Conservation (phyloP, 2,888 invertebrate genomes). For the Hipparchia semele region DNA sequence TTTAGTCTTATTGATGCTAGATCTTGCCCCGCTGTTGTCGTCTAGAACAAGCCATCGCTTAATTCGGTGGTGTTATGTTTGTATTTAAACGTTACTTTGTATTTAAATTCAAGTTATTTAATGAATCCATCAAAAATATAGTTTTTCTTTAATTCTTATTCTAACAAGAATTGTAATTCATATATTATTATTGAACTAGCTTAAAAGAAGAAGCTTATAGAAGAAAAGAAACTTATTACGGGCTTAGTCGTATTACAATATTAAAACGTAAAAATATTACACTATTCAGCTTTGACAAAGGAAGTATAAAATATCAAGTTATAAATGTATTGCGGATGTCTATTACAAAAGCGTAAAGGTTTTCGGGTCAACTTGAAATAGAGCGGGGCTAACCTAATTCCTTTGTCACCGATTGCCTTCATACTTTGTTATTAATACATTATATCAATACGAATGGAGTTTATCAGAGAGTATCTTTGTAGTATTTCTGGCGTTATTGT, state of each 20-base stretch:
- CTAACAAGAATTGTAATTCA: too few species aligned
- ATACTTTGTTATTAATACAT: conserved; percentile 28
- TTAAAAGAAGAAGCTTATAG: background rate
- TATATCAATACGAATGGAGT: background rate
- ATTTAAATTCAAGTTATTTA: too few species aligned
- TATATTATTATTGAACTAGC: too few species aligned
- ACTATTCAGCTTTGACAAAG: background rate
- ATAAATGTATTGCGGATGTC: conserved; percentile 10
- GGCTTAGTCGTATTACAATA: background rate
- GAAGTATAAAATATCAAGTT: conserved; percentile 7
- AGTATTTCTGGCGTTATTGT: too few species aligned
- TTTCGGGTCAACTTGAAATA: conserved; percentile 28
- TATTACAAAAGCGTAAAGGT: conserved; percentile 24
- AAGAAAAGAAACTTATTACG: background rate
- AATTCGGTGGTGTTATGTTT: too few species aligned
- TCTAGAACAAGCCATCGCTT: too few species aligned
- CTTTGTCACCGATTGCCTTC: conserved; percentile 12
- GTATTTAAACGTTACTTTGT: too few species aligned
- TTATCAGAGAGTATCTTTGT: too few species aligned
- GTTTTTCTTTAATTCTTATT: too few species aligned
- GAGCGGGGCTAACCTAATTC: conserved; percentile 28
- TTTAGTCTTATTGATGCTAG: too few species aligned
- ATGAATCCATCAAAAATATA: too few species aligned
- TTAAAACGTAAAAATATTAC: background rate
- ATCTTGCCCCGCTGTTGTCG: too few species aligned